A percentile compares a stretch with the other conserved stretches of the same genome.
Conservation (phyloP, 2,797 vertebrate genomes). For the Microtus californicus region DNA sequence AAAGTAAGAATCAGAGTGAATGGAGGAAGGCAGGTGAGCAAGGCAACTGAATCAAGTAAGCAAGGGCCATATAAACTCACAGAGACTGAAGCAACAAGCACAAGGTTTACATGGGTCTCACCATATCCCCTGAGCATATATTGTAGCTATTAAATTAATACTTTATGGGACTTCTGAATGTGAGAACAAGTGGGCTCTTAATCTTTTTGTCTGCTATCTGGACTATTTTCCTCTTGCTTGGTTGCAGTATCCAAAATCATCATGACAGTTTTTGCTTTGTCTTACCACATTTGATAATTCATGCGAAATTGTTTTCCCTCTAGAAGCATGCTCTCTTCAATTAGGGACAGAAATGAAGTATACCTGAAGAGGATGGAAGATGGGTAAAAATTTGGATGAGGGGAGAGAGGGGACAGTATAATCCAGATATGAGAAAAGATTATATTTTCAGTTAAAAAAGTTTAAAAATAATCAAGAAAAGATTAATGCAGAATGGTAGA, state of each 20-base stretch:
- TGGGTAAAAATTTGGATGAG: neutral
- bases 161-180: neutral
- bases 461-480: neutral
- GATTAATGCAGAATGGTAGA: neutral
- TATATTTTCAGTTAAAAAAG: neutral
- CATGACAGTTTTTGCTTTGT: neutral
- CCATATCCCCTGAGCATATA: neutral
- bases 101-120: neutral
- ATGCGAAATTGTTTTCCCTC: neutral
- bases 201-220: neutral
- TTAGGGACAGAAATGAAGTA: neutral
- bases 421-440: neutral
- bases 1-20: neutral
- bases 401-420: neutral
- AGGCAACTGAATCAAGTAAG: neutral
- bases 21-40: neutral
- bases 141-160: neutral
- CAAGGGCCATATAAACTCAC: neutral
- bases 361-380: neutral
- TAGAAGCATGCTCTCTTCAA: neutral
- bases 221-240: neutral
- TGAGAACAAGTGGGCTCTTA: neutral
- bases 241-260: neutral
- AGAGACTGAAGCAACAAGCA: neutral
- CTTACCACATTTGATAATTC: neutral